Percentiles rank a stretch among this genome's conserved stretches.
These are phyloP conservation scores for Panulirus ornatus DNA, from an alignment of 1,140 invertebrate genomes.

Conservation along the genomic window DNA sequence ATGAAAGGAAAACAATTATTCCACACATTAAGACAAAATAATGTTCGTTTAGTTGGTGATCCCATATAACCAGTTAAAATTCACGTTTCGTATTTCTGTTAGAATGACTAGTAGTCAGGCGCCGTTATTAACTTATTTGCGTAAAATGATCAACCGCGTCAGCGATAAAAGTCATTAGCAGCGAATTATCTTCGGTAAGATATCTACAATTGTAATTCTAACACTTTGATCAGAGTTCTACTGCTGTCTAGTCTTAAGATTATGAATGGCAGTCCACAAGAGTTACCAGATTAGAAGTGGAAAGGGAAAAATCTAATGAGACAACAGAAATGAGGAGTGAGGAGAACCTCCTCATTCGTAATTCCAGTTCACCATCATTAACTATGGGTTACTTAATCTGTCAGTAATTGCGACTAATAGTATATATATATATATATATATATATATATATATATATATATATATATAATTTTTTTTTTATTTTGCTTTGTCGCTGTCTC, in stretches of 20 bases:
- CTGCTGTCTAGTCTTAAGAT: neutral
- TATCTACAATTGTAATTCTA: too few species aligned
- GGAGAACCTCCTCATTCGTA: neutral
- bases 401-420: neutral
- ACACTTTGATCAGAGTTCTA: too few species aligned
- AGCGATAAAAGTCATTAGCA: too few species aligned
- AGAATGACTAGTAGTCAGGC: too few species aligned
- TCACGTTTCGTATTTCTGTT: too few species aligned
- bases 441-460: conserved; percentile 52
- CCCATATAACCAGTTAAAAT: too few species aligned
- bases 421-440: conserved; percentile 48
- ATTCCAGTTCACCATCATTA: neutral
- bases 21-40: too few species aligned
- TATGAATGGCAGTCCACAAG: neutral
- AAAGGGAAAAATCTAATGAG: neutral
- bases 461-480: conserved; percentile 36
- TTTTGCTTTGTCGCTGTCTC: neutral
- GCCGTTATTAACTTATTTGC: too few species aligned
- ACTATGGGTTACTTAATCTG: conserved; percentile 3
- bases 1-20: too few species aligned
- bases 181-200: too few species aligned
- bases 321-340: neutral
- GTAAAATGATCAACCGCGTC: too few species aligned
- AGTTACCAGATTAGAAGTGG: neutral
- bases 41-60: too few species aligned